Conservation (phyloP, 2,888 invertebrate species). For the Spodoptera exigua region DNA sequence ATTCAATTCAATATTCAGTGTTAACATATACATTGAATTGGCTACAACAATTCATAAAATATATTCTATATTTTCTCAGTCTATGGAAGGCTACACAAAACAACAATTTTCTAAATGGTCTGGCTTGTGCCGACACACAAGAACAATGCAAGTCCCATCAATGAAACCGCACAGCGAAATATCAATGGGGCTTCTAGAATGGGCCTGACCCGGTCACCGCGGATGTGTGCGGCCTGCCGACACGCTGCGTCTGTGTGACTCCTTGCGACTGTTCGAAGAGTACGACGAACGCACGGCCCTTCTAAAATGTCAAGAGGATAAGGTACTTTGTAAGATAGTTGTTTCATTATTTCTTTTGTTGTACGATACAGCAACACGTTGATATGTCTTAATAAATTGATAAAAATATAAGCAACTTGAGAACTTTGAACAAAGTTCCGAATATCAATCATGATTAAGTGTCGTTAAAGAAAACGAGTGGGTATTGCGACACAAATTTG, state of each 20-base stretch:
- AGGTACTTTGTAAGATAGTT: constrained; percentile 20
- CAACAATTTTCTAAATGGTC: constrained; percentile 19
- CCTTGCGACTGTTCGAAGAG: constrained; percentile 49
- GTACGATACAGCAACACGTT: too few species aligned
- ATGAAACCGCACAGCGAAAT: constrained; percentile 84
- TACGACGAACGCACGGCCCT: constrained; percentile 50
- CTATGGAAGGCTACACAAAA: neutral
- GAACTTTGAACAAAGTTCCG: neutral
- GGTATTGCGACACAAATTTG: constrained; percentile 28
- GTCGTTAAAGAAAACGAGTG: constrained; percentile 26
- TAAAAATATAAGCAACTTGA: too few species aligned
- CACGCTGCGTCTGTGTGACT: constrained; percentile 61
- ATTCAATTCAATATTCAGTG: too few species aligned
- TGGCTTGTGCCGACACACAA: constrained; percentile 34
- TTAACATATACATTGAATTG: too few species aligned
- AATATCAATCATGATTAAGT: constrained; percentile 1
- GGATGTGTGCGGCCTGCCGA: constrained; percentile 70
- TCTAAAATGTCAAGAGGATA: constrained; percentile 41
- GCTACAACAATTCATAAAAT: too few species aligned
- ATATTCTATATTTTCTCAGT: neutral
- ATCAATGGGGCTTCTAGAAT: constrained; percentile 86
- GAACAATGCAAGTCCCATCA: constrained; percentile 73
- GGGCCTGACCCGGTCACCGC: constrained; percentile 81
- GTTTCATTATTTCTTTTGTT: constrained; percentile 30
- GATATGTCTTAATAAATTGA: too few species aligned